Base-by-base conservation (phyloP, 35 echinoderm and acorn worm genomes). In the Amphiura filiformis region DNA sequence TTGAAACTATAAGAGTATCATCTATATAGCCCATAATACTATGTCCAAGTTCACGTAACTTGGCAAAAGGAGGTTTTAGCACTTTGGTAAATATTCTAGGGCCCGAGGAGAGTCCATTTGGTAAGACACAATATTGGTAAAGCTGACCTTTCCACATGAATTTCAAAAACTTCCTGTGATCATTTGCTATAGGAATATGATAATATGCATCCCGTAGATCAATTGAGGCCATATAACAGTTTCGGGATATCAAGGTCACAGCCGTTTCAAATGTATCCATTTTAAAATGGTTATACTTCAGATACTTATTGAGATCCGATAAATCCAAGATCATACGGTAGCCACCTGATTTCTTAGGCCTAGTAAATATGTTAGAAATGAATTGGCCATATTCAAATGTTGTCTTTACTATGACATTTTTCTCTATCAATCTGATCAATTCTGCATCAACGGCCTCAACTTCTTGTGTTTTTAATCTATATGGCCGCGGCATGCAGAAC, bases 141-240 rank as follows among this genome's bases (percentile, higher is more conserved):
- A 87, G 20, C 39, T 40, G 23, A 41, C 65, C 78, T 39, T 49
- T 49, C 93, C 89, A 95, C 4, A 39, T n/a, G 83, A 95, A 91
- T 37, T 86, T 78, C 1, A 95, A 78, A 32, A 82, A 88, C 80
- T 95, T 87, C 39, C 84, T 82, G 82, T 83, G 56, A 34, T 39
- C 34, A 42, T 78, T 39, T 13, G 79, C 84, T 36, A 95, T 95
- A 13, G 93, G 89, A 23, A 95, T 81, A 39, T 89, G 91, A 84
- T 89, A 94, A 76, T 94, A 94, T 0, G 88, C 93, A 87, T 94
- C 93, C 76, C 76, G 85, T 3, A 94, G 84, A 39, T 94, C 93
- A 77, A 94, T 78, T 18, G 93, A 94, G 37, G 88, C 34, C 56
- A 94, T 86, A 57, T 84, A 92, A 76, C 93, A 89, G 35, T 93